These are phyloP conservation scores for Tetraodon nigroviridis DNA, from an alignment of 2,113 vertebrate species.

Conservation along the genomic window DNA sequence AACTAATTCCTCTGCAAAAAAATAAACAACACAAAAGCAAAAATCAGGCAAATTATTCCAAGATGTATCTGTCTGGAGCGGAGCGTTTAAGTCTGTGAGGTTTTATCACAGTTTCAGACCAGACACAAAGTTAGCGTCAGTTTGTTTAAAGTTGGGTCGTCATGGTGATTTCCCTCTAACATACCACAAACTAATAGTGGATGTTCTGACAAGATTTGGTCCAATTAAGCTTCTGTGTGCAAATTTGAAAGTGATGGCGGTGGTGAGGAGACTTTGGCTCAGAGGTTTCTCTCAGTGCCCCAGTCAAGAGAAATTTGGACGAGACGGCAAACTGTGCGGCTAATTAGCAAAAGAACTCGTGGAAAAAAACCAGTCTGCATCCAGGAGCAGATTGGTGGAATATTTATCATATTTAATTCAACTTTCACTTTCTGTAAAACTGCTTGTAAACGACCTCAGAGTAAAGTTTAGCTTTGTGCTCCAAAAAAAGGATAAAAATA, in stretches of 20 bases:
- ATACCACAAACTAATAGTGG: slow-evolving; percentile 33
- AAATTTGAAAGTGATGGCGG: slow-evolving; percentile 50
- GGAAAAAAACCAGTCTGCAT: no score
- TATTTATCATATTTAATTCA: not conserved
- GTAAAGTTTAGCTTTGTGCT: no score
- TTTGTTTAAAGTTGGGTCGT: slow-evolving; percentile 44
- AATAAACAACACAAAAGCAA: no score
- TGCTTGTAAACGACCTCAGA: no score
- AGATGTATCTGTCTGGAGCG: no score
- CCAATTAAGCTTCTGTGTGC: slow-evolving; percentile 62
- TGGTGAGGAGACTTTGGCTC: slow-evolving; percentile 54
- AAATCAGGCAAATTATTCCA: no score
- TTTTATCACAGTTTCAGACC: no score
- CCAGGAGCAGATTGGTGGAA: no score
- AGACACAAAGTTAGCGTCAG: slow-evolving; percentile 17
- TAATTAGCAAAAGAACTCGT: slow-evolving; percentile 45
- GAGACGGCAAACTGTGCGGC: slow-evolving; percentile 45
- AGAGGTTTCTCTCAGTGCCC: slow-evolving; percentile 53
- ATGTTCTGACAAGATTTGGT: slow-evolving; percentile 61
- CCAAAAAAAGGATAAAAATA: no score
- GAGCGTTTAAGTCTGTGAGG: no score
- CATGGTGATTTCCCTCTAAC: slow-evolving; percentile 40
- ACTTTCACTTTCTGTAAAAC: not conserved
- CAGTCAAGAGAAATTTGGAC: slow-evolving; percentile 55
- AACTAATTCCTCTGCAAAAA: no score